Conservation (phyloP, 2,888 invertebrate species). For the Stramonita haemastoma region DNA sequence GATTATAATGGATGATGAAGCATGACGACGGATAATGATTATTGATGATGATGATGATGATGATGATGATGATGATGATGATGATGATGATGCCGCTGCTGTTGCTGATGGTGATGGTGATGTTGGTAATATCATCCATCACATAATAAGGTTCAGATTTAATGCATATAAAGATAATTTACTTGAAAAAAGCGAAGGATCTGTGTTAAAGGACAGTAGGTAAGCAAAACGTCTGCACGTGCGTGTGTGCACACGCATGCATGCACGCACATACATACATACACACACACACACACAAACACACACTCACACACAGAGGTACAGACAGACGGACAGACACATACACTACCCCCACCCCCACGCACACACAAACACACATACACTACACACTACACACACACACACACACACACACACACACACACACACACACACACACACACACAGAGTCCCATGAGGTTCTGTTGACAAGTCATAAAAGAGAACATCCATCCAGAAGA, state of each 20-base stretch:
- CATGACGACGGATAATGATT: no score
- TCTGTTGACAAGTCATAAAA: neutral
- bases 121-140: neutral
- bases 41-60: no score
- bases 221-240: neutral
- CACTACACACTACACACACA: no score
- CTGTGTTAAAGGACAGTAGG: neutral
- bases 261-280: neutral
- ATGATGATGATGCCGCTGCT: neutral
- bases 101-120: neutral
- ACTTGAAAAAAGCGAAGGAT: neutral
- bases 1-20: no score
- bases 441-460: neutral
- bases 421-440: neutral
- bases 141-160: neutral
- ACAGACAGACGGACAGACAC: neutral
- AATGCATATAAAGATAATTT: neutral
- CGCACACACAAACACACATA: neutral
- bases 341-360: neutral
- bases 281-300: neutral
- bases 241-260: neutral
- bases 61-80: no score
- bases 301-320: slow-evolving; percentile 1
- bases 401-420: slow-evolving; percentile 10
- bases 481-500: no score